These are phyloP conservation scores for Pseudachorutes palmiensis DNA, from an alignment of 1,140 invertebrate species.

Conservation along the genomic window DNA sequence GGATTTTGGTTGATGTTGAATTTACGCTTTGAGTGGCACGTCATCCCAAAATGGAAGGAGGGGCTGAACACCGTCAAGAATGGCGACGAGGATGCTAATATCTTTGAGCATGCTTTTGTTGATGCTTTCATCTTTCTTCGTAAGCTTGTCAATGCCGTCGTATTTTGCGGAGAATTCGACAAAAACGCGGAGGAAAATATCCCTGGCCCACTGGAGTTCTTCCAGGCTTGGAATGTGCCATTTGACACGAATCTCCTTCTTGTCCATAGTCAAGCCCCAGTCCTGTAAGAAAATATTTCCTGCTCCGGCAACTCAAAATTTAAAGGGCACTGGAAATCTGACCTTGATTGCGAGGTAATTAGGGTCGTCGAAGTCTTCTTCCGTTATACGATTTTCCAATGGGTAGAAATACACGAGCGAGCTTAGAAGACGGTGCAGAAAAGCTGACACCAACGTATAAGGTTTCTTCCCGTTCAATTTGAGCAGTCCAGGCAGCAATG, in stretches of 20 bases:
- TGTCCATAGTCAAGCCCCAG: slow-evolving; percentile 66
- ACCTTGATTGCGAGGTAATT: slow-evolving; percentile 65
- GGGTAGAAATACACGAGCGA: slow-evolving; percentile 54
- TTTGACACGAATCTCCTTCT: slow-evolving; percentile 57
- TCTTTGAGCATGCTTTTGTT: slow-evolving; percentile 30
- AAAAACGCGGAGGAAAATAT: slow-evolving; percentile 22
- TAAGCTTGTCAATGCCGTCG: background rate
- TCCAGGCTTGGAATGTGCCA: slow-evolving; percentile 66
- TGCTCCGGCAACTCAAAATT: background rate
- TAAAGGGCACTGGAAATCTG: background rate
- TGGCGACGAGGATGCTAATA: slow-evolving; percentile 23
- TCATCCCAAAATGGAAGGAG: slow-evolving; percentile 53
- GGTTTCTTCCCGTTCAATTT: slow-evolving; percentile 89
- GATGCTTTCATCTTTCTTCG: slow-evolving; percentile 15
- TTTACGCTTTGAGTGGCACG: slow-evolving; percentile 49
- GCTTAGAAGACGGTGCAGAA: slow-evolving; percentile 49
- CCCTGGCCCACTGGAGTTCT: slow-evolving; percentile 56
- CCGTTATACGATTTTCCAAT: slow-evolving; percentile 55
- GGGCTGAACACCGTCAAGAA: slow-evolving; percentile 42
- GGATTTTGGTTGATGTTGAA: slow-evolving; percentile 42
- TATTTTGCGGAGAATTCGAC: background rate
- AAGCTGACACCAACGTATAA: slow-evolving; percentile 45
- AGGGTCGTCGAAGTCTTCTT: slow-evolving; percentile 54
- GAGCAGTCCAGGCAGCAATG: slow-evolving; percentile 49
- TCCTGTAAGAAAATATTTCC: slow-evolving; percentile 48